A percentile compares a stretch with the other conserved stretches of the same genome.
Evolutionary conservation across 2,888 invertebrate species (phyloP).

Genomic region (Electrophaes corylata): DNA sequence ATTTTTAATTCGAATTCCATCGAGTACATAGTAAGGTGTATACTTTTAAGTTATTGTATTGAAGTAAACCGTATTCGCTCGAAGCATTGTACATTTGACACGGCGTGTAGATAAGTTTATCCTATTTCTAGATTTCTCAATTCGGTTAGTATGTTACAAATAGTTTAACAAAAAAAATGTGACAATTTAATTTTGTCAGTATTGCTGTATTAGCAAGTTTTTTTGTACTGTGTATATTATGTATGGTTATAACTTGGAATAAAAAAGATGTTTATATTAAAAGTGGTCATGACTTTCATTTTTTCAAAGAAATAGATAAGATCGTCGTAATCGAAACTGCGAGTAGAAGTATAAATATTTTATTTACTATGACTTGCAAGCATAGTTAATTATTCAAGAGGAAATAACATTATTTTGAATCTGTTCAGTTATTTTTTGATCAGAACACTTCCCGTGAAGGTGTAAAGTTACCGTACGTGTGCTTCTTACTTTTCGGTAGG

Average conservation of each 20-base stretch:
- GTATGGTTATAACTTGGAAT: conserved; percentile 89
- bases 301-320: not conserved
- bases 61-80: conserved; percentile 81
- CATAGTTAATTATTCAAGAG: too few species aligned
- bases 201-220: conserved; percentile 85
- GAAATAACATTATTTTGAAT: too few species aligned
- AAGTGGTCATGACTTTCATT: conserved; percentile 56
- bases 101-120: conserved; percentile 83
- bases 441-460: too few species aligned
- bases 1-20: conserved; percentile 84
- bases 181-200: conserved; percentile 82
- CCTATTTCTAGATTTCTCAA: conserved; percentile 82
- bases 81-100: conserved; percentile 83
- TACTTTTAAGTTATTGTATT: conserved; percentile 83
- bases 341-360: too few species aligned
- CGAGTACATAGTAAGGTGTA: conserved; percentile 83
- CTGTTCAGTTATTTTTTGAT: too few species aligned
- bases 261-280: conserved; percentile 84
- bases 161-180: conserved; percentile 70
- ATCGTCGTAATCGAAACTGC: not conserved
- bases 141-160: conserved; percentile 79
- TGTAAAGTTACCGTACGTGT: too few species aligned
- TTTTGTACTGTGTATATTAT: conserved; percentile 93
- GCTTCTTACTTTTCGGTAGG: too few species aligned
- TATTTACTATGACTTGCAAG: too few species aligned